A percentile compares a stretch with the other conserved stretches of the same genome.
Evolutionary conservation across 2,797 vertebrate species (phyloP).

Genomic region (Hydrolagus colliei): DNA sequence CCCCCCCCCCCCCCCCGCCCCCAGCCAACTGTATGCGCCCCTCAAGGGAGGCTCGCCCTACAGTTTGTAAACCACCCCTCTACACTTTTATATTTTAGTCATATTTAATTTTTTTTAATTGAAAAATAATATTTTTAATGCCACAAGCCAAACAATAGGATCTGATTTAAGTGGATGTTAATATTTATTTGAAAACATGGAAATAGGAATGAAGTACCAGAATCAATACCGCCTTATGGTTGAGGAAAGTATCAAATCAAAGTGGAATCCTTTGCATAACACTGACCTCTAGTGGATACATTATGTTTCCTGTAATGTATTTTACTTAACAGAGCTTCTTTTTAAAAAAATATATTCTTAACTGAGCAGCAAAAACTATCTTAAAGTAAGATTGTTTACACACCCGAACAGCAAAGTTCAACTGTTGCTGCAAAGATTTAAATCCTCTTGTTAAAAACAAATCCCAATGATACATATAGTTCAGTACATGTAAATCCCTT

Average conservation of each 20-base stretch:
- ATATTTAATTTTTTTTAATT: no score
- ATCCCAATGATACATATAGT: neutral
- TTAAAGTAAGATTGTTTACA: neutral
- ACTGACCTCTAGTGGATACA: constrained; percentile 22
- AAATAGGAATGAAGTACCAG: no score
- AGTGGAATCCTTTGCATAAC: neutral
- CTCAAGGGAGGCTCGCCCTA: no score
- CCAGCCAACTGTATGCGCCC: no score
- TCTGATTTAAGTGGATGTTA: neutral
- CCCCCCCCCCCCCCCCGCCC: no score
- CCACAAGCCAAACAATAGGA: no score
- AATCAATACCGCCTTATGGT: no score
- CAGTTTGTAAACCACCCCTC: no score
- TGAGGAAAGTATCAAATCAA: neutral
- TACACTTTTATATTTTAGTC: no score
- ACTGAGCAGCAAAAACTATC: neutral
- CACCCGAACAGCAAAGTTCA: neutral
- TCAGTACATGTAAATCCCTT: neutral
- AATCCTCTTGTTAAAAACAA: neutral
- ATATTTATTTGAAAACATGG: neutral
- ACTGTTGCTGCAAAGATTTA: neutral
- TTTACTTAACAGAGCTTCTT: neutral
- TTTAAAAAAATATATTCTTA: neutral
- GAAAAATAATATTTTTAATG: no score
- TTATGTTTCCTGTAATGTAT: neutral